Percentiles rank a stretch among this genome's conserved stretches.
Conservation (phyloP, 2,797 vertebrate genomes). For the Sebastiscus albofasciatus region DNA sequence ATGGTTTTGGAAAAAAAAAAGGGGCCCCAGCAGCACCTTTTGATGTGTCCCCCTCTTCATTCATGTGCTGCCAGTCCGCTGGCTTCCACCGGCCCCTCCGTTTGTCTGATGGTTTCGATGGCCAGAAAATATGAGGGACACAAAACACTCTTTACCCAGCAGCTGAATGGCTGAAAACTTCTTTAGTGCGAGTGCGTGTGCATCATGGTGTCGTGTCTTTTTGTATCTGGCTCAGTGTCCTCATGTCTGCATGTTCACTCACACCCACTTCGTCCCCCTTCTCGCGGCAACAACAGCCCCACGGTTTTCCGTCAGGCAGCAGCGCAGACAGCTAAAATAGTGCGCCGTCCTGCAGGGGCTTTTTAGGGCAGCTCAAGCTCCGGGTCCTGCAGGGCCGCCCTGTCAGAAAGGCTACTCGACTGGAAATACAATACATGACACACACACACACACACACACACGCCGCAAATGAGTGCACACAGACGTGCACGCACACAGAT, state of each 20-base stretch:
- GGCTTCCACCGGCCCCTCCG: conserved; percentile 33
- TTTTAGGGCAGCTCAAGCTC: conserved; percentile 59
- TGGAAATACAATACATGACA: conserved; percentile 70
- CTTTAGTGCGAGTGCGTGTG: neutral
- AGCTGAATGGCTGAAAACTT: conserved; percentile 20
- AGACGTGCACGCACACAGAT: neutral
- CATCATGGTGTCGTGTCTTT: conserved; percentile 16
- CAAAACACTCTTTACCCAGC: conserved; percentile 26
- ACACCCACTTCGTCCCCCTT: conserved; percentile 9
- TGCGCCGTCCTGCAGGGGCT: conserved; percentile 42
- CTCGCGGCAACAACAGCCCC: conserved; percentile 7
- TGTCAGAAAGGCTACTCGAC: conserved; percentile 68
- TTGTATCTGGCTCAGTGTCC: conserved; percentile 12
- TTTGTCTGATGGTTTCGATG: conserved; percentile 46
- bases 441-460: neutral
- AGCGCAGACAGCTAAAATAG: conserved; percentile 21
- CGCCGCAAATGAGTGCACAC: neutral
- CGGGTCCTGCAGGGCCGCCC: conserved; percentile 64
- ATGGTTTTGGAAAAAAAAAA: conserved; percentile 42
- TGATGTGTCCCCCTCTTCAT: conserved; percentile 66
- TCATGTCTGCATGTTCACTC: conserved; percentile 19
- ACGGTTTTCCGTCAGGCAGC: conserved; percentile 46
- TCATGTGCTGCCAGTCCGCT: conserved; percentile 69
- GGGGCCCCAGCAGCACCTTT: conserved; percentile 57
- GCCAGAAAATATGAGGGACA: conserved; percentile 57